Conservation (phyloP, 2,888 invertebrate genomes). For the Monopis laevigella region DNA sequence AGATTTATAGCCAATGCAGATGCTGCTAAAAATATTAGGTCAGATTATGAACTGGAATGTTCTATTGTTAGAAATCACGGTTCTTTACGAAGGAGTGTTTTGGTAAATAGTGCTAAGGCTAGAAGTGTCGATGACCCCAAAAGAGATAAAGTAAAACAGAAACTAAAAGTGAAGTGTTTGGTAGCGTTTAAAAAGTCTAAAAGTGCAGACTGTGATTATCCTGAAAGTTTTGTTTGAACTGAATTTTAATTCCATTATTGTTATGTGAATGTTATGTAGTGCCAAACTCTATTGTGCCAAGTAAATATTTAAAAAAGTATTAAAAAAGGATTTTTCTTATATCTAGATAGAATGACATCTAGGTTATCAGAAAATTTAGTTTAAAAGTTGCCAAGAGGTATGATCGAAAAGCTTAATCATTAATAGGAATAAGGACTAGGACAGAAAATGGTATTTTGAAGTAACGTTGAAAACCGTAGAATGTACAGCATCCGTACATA, state of each 20-base stretch:
- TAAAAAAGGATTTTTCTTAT: neutral
- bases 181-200: slow-evolving; percentile 51
- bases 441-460: too few species aligned
- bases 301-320: neutral
- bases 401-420: too few species aligned
- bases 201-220: slow-evolving; percentile 49
- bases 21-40: slow-evolving; percentile 30
- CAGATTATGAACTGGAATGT: slow-evolving; percentile 35
- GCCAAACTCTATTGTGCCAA: neutral
- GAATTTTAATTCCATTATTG: neutral
- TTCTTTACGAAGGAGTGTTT: slow-evolving; percentile 59
- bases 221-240: slow-evolving; percentile 53
- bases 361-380: too few species aligned
- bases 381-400: too few species aligned
- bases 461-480: too few species aligned
- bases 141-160: slow-evolving; percentile 26
- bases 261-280: neutral
- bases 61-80: slow-evolving; percentile 31
- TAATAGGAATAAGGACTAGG: too few species aligned
- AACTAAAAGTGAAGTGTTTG: slow-evolving; percentile 49
- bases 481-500: too few species aligned
- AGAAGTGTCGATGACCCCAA: slow-evolving; percentile 44
- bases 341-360: neutral
- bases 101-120: slow-evolving; percentile 55
- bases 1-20: slow-evolving; percentile 50